These are phyloP conservation scores for Istiophorus platypterus DNA, from an alignment of 2,113 vertebrate species.

Conservation along the genomic window DNA sequence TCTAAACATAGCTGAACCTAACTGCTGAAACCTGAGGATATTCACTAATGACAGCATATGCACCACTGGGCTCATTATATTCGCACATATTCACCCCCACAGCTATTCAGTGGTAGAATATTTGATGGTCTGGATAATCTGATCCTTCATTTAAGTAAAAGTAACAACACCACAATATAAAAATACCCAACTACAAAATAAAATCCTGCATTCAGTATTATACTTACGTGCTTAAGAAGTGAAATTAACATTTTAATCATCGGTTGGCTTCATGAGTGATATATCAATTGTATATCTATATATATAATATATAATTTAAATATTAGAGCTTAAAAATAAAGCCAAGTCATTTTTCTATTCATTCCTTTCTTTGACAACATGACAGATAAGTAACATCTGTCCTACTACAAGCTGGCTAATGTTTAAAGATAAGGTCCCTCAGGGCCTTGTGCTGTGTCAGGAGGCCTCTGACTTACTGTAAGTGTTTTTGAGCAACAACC, in stretches of 20 bases:
- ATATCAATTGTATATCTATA: no score
- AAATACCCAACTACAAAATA: background rate
- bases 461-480: slow-evolving; percentile 62
- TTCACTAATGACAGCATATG: no score
- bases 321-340: background rate
- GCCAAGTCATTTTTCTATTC: background rate
- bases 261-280: no score
- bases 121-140: no score
- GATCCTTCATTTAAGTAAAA: no score
- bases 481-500: slow-evolving; percentile 70
- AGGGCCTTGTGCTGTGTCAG: slow-evolving; percentile 19
- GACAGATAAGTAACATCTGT: slow-evolving; percentile 22
- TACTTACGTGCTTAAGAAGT: no score
- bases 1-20: no score
- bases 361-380: background rate
- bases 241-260: no score
- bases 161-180: no score
- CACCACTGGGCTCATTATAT: background rate
- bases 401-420: background rate
- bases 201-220: background rate
- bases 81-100: no score
- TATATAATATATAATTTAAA: background rate
- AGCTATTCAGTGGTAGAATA: no score
- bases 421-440: slow-evolving; percentile 41
- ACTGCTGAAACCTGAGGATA: no score